phyloP scores from a whole-genome alignment of 1,140 invertebrate genomes.

The Heliconius himera region DNA sequence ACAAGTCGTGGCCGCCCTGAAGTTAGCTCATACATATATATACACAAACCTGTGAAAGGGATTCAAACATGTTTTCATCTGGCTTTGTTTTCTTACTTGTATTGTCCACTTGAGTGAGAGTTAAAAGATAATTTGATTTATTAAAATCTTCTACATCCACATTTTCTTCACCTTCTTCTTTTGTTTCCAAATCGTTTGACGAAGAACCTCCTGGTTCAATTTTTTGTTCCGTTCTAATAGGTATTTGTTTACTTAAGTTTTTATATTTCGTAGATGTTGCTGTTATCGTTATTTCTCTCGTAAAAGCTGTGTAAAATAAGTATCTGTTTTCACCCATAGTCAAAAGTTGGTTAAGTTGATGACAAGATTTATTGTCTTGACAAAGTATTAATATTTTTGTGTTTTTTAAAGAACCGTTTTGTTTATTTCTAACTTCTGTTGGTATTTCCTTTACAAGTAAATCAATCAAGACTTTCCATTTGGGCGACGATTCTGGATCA shows the following conservation, averaged over 20 bases:
- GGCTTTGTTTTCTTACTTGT: slow-evolving; percentile 43
- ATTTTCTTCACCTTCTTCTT: slow-evolving; percentile 50
- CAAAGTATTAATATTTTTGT: slow-evolving; percentile 92
- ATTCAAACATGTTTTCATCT: slow-evolving; percentile 83
- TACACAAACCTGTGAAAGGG: slow-evolving; percentile 83
- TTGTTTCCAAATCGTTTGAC: slow-evolving; percentile 33
- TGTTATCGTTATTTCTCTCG: slow-evolving; percentile 82
- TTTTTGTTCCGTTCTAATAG: slow-evolving; percentile 37
- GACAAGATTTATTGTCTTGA: slow-evolving; percentile 90
- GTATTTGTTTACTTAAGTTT: slow-evolving; percentile 52
- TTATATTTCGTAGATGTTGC: slow-evolving; percentile 81
- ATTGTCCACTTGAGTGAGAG: slow-evolving; percentile 84
- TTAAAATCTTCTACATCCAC: slow-evolving; percentile 65
- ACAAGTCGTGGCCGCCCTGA: too few relatives aligned
- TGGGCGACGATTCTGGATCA: slow-evolving; percentile 92
- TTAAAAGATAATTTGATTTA: slow-evolving; percentile 86
- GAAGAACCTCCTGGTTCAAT: slow-evolving; percentile 34
- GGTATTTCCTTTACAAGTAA: slow-evolving; percentile 91
- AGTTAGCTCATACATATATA: background rate
- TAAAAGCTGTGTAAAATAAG: slow-evolving; percentile 82
- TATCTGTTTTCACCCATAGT: slow-evolving; percentile 86
- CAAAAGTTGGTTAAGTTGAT: slow-evolving; percentile 89
- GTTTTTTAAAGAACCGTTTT: slow-evolving; percentile 73
- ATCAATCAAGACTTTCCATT: slow-evolving; percentile 93
- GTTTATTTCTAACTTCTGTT: slow-evolving; percentile 82